Evolutionary conservation across 2,113 vertebrate genomes (phyloP).

Genomic region (Helogale parvula): DNA sequence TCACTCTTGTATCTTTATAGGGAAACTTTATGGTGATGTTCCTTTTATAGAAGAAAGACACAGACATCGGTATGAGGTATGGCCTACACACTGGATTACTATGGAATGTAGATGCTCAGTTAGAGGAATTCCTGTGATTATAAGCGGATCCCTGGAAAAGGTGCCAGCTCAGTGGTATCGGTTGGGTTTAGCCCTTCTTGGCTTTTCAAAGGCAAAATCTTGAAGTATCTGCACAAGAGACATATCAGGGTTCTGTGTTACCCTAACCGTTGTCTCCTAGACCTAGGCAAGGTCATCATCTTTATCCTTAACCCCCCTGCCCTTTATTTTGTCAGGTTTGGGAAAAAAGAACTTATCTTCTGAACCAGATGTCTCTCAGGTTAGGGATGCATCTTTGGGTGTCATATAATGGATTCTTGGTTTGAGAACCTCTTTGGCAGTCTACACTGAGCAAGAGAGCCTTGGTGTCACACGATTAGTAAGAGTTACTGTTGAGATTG

Average conservation of each 20-base stretch:
- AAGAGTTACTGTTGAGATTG: background rate
- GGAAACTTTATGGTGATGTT: conserved; percentile 86
- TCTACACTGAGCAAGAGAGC: background rate
- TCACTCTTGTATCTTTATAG: conserved; percentile 78
- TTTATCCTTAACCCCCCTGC: background rate
- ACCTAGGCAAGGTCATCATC: background rate
- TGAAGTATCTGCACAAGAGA: background rate
- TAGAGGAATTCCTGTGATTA: background rate
- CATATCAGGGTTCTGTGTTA: background rate
- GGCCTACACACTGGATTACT: background rate
- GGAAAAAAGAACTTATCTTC: background rate
- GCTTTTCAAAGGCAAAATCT: background rate
- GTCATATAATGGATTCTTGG: background rate
- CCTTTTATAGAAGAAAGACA: conserved; percentile 88
- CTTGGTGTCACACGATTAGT: background rate
- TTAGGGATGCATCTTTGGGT: background rate
- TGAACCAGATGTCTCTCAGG: background rate
- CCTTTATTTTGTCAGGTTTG: background rate
- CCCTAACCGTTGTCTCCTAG: background rate
- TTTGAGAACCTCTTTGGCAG: background rate
- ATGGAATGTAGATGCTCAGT: background rate
- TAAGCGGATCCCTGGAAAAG: background rate
- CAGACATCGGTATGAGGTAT: conserved; percentile 89
- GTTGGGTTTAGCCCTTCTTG: background rate
- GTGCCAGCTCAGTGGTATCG: background rate